These are phyloP conservation scores for Ennomos fuscantarius DNA, from an alignment of 2,888 invertebrate species.

Conservation along the genomic window DNA sequence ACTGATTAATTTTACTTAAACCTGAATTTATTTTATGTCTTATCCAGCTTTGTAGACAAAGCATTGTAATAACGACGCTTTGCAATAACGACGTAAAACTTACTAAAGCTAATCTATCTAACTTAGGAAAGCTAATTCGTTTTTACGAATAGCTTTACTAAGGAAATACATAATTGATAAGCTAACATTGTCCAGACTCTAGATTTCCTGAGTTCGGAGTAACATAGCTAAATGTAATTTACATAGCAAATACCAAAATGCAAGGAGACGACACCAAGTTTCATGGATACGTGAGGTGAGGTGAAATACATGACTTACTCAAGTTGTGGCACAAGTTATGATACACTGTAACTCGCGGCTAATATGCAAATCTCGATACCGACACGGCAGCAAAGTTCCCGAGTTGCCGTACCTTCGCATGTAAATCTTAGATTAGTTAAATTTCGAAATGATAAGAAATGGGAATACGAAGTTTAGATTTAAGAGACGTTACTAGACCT, in stretches of 20 bases:
- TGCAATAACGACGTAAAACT: too few species aligned
- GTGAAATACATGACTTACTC: conserved; percentile 5
- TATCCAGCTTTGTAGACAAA: too few species aligned
- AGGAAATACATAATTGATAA: too few species aligned
- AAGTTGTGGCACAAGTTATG: conserved; percentile 15
- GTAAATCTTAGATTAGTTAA: conserved; percentile 23
- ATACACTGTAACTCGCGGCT: conserved; percentile 19
- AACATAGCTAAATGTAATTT: conserved; percentile 14
- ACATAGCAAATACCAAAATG: conserved; percentile 20
- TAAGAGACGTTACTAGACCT: too few species aligned
- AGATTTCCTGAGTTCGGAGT: conserved; percentile 3
- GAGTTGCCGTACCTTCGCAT: conserved; percentile 18
- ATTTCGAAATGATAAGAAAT: conserved; percentile 7
- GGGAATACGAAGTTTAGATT: not conserved
- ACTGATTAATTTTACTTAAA: too few species aligned
- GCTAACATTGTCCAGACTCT: not conserved
- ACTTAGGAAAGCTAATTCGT: too few species aligned
- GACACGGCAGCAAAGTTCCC: conserved; percentile 20
- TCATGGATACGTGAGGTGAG: conserved; percentile 10
- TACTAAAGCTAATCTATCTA: too few species aligned
- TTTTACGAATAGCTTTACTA: too few species aligned
- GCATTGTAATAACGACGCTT: too few species aligned
- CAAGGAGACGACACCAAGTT: conserved; percentile 21
- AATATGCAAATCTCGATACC: conserved; percentile 30
- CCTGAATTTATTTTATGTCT: too few species aligned